Base-by-base conservation (phyloP, 2,888 invertebrate species). In the Machimus atricapillus region DNA sequence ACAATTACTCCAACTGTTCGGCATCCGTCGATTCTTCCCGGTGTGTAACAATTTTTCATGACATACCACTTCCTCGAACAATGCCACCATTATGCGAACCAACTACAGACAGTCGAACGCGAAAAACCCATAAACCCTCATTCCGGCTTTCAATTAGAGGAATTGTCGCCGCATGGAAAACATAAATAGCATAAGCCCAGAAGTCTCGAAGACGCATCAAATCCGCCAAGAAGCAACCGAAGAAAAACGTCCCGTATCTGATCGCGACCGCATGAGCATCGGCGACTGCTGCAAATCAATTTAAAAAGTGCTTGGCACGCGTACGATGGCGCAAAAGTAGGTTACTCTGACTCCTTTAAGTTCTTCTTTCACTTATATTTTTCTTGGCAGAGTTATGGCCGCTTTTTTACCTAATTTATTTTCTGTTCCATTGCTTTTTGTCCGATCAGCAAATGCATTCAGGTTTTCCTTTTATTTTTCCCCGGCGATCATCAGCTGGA, bases 351-450 rank as follows among this genome's bases (percentile, higher is more conserved):
- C 40, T 40, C n/a, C 40, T 23, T 78, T 78, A 23, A 23, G 78
- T 78, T 78, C 78, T 78, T 78, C 78, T 76, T 78, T 78, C 78
- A 78, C 78, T 40, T 43, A 43, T 23, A 78, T 78, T 78, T 78
- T 78, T 40, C 78, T 78, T 23, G 34, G 19, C 31, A 37, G 76
- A 76, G 37, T 76, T 76, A n/a, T 37, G 12, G 37, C n/a, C 40
- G 12, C 12, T 43, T 78, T 34, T 40, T 43, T 78, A n/a, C 40
- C 6, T 37, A 19, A 43, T 23, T 78, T 40, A 78, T 78, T 78
- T 78, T 78, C 46, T 78, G 37, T 78, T 78, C 37, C 78, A 78
- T 12, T 78, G 23, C 46, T 66, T 66, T 23, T 43, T 43, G 43
- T 43, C 23, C 43, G 43, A 78, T 78, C 78, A 12, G 78, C 23